phyloP scores from a whole-genome alignment of 2,888 invertebrate species.

The Temnothorax rugatulus region DNA sequence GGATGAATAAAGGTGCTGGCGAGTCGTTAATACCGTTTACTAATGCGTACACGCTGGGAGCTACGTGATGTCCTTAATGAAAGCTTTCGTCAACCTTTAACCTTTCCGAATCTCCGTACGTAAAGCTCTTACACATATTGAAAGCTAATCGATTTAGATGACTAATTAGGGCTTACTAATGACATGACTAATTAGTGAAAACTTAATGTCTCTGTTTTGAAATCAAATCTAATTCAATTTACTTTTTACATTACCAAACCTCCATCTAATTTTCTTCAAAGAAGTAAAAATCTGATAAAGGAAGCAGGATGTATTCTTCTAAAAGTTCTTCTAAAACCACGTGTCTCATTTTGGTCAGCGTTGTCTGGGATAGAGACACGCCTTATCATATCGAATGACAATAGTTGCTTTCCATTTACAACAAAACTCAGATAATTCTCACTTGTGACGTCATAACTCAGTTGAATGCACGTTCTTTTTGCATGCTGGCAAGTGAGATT shows the following conservation, averaged over 20 bases:
- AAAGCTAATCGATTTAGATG: neutral
- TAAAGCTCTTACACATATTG: neutral
- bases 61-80: neutral
- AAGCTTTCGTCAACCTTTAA: neutral
- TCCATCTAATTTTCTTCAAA: neutral
- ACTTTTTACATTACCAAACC: neutral
- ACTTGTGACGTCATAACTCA: too few species aligned
- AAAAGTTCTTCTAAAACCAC: constrained; percentile 11
- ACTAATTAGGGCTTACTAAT: neutral
- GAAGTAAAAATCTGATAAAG: constrained; percentile 20
- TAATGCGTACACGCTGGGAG: neutral
- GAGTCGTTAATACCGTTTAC: constrained; percentile 15
- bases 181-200: neutral
- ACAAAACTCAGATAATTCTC: too few species aligned
- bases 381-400: constrained; percentile 24
- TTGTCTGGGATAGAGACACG: neutral
- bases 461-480: too few species aligned
- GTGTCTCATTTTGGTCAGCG: neutral
- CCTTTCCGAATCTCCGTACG: neutral
- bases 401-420: too few species aligned
- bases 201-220: neutral
- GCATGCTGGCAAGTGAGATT: too few species aligned
- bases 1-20: neutral
- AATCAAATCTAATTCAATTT: neutral
- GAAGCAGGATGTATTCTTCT: constrained; percentile 19